Evolutionary conservation across 2,113 vertebrate species (phyloP), one percentile per base, ranked within the genome.

Genomic region (Scalopus aquaticus): DNA sequence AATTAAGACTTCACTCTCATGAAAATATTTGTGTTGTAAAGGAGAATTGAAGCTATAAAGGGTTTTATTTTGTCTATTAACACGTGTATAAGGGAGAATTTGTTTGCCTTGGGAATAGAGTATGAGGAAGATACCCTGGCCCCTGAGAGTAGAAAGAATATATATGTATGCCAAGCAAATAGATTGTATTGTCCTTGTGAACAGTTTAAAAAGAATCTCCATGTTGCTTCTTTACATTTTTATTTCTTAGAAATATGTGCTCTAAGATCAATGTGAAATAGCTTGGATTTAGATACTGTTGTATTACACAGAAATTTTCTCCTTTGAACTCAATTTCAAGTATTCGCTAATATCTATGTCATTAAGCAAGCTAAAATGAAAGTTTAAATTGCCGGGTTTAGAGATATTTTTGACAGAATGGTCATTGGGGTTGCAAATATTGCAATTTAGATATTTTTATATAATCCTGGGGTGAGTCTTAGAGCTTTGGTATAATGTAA

Each of bases 181-280:
- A 72, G 54, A 30, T n/a, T 64, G 30, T 49, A 30, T 58, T 22
- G 73, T 80, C 13, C 60, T 81, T 54, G 35, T 32, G 13, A 73
- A 67, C 28, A 90, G n/a, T 82, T 62, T 44, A 65, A 73, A 93
- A 86, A 35, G 11, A 77, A 26, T 60, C 76, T 70, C 54, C 30
- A 64, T 13, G n/a, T 89, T 77, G 51, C 35, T 88, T 76, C 9
- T 70, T 95, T 83, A 44, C 3, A n/a, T 72, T 78, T 44, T 88
- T 70, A 46, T 46, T 78, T 72, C 12, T 82, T 88, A 20, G 9
- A 87, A 76, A 76, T 46, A n/a, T 32, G 20, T 93, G 8, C 19
- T 90, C 73, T 44, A 87, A 91, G 80, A 77, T 88, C 20, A 54
- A 5, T 58, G 13, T 60, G 42, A 95, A 85, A 90, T 51, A 62